Evolutionary conservation across 2,888 invertebrate species (phyloP), one percentile per base, ranked within the genome.

Genomic region (Colletes collaris): DNA sequence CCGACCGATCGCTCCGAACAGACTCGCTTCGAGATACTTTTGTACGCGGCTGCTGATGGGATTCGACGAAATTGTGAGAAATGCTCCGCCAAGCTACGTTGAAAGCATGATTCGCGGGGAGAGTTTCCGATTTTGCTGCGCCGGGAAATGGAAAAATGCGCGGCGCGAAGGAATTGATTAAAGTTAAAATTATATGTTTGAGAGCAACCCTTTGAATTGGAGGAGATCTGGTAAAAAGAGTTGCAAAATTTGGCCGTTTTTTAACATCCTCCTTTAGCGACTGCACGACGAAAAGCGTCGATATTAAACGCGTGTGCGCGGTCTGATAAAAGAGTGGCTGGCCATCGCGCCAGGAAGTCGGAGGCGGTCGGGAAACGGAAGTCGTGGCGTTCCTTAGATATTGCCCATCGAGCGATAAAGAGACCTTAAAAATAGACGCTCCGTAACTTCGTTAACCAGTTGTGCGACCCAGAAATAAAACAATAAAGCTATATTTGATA

Each of bases 331-430:
- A 76, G 73, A 70, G 70, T 71, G 81, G 80, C 81, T 79, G 86
- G 85, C 83, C 86, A 86, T 84, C 75, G 82, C 79, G 75, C 71
- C 86, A 0, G 89, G 90, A 90, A 87, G 84, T 78, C 84, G 87
- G 79, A 86, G 87, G 86, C 84, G 85, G 82, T 79, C 79, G 73
- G 87, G 84, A 88, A 87, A 82, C 87, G 88, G 88, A 86, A 87
- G 87, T 83, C 70, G 74, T 76, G 81, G 68, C 79, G 81, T 75
- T 88, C 79, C 84, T 88, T 79, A 84, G 84, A 75, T 87, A 84
- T 76, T 49, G 8, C 66, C 5, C 53, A 16, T 64, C 62, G 44
- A 7, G 27, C 13, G 65, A 74, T 79, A 77, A 16, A 16, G 53
- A 7, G 35, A 27, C 52, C 49, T 53, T 62, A 53, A 73, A 79